Evolutionary conservation across 2,888 invertebrate genomes (phyloP), one percentile per base, ranked within the genome.

Genomic region (Uloborus plumipes): DNA sequence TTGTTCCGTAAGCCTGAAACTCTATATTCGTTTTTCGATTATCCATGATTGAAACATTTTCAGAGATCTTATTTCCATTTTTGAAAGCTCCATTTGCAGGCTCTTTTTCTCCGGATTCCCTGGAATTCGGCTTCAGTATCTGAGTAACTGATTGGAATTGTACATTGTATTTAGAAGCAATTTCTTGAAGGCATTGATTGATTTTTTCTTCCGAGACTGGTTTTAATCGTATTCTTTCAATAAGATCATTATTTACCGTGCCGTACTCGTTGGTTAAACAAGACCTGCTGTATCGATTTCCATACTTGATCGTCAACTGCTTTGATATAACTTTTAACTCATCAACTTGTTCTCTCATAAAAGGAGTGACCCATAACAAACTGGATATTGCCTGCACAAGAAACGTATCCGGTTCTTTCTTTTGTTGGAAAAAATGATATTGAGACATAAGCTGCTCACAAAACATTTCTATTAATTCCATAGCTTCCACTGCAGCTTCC

Each of bases 341-440:
- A 89, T 93, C 92, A 20, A 91, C 88, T 86, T 92, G 91, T 14
- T 90, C 88, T 76, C 89, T 89, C 87, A 99, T 91, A 69, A 98
- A 92, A 0, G 99, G 98, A 11, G 98, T 94, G 0, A 96, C 97
- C 99, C 99, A 99, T 84, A 99, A 92, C n/a, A 98, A 90, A 87
- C 94, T 97, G 0, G 97, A 95, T 80, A 99, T 95, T 0, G 99
- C 94, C 90, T 99, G 98, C 2, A 96, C 94, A n/a, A 99, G 92
- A 0, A 98, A 98, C 85, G 96, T 95, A 88, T 99, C 99, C 14
- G 99, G 31, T 20, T 65, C 59, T 65, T 64, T 74, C n/a, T 9
- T 64, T 49, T 74, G 22, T 51, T 81, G 26, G 15, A 74, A 69
- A 47, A 64, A 22, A 14, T 39, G 58, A 22, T 64, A 70, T 64